Conservation (phyloP, 2,113 vertebrate genomes). For the Alligator mississippiensis region DNA sequence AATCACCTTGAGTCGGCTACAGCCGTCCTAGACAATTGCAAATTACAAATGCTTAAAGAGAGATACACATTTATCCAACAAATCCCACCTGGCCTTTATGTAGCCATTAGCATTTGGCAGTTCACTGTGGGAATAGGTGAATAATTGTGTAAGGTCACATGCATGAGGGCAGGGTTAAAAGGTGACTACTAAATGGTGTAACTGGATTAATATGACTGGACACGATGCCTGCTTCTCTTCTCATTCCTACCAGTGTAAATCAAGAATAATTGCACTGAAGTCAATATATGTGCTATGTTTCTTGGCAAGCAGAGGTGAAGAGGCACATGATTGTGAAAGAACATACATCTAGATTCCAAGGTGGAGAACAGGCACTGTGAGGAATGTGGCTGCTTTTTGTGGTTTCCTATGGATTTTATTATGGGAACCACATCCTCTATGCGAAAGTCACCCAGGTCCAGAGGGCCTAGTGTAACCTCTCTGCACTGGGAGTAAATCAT, state of each 20-base stretch:
- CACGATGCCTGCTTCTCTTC: background rate
- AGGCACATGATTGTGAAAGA: slow-evolving; percentile 31
- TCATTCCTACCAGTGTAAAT: slow-evolving; percentile 30
- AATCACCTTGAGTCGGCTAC: no score
- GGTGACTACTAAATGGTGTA: background rate
- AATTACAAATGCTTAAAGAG: background rate
- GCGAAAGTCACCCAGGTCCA: rapidly evolving
- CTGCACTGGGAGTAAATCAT: background rate
- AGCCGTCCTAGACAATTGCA: no score
- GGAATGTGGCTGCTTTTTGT: slow-evolving; percentile 19
- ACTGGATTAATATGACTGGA: slow-evolving; percentile 50
- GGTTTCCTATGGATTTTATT: background rate
- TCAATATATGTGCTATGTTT: slow-evolving; percentile 45
- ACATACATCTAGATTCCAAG: slow-evolving; percentile 23
- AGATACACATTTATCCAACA: slow-evolving; percentile 23
- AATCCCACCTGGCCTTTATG: slow-evolving; percentile 54
- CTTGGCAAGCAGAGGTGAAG: background rate
- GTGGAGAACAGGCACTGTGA: slow-evolving; percentile 26
- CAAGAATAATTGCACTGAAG: slow-evolving; percentile 33
- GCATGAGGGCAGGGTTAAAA: slow-evolving; percentile 44
- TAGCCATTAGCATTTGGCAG: slow-evolving; percentile 56
- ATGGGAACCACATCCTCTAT: background rate
- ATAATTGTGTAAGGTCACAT: slow-evolving; percentile 37
- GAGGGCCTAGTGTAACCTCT: rapidly evolving
- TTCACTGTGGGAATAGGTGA: slow-evolving; percentile 40